These are phyloP conservation scores for Dolichopus griseipennis DNA, from an alignment of 2,888 invertebrate genomes.

Conservation along the genomic window DNA sequence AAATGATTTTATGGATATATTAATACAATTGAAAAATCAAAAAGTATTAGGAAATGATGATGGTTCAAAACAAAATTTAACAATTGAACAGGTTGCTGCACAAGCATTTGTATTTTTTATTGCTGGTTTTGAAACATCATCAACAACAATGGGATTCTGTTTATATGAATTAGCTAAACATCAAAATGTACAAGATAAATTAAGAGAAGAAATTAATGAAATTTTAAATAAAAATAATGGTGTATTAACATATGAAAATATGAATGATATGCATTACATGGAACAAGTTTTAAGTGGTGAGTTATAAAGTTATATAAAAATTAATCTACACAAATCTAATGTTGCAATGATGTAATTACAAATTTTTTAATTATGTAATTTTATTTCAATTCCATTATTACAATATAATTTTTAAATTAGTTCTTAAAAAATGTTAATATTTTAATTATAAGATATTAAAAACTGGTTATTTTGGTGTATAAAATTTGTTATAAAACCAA, in stretches of 20 bases:
- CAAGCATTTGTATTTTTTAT: conserved; percentile 50
- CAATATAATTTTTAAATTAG: too few species aligned
- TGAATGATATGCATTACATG: conserved; percentile 46
- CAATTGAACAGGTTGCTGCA: conserved; percentile 45
- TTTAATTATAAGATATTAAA: too few species aligned
- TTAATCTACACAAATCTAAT: too few species aligned
- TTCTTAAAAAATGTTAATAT: too few species aligned
- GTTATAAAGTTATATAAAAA: background rate
- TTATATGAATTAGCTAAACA: conserved; percentile 47
- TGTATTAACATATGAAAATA: conserved; percentile 42
- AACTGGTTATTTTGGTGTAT: too few species aligned
- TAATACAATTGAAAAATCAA: conserved; percentile 33
- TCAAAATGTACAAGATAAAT: conserved; percentile 42
- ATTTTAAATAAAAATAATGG: conserved; percentile 35
- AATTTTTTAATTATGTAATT: too few species aligned
- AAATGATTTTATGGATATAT: conserved; percentile 42
- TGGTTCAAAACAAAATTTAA: conserved; percentile 20
- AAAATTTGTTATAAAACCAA: too few species aligned
- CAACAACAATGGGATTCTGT: conserved; percentile 45
- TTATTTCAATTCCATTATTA: too few species aligned
- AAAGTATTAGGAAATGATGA: conserved; percentile 12
- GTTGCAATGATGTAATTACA: too few species aligned
- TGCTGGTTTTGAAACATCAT: conserved; percentile 51
- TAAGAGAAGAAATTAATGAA: conserved; percentile 41
- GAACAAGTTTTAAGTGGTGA: conserved; percentile 46